Conservation (phyloP, 2,113 vertebrate genomes). For the Galeopterus variegatus region DNA sequence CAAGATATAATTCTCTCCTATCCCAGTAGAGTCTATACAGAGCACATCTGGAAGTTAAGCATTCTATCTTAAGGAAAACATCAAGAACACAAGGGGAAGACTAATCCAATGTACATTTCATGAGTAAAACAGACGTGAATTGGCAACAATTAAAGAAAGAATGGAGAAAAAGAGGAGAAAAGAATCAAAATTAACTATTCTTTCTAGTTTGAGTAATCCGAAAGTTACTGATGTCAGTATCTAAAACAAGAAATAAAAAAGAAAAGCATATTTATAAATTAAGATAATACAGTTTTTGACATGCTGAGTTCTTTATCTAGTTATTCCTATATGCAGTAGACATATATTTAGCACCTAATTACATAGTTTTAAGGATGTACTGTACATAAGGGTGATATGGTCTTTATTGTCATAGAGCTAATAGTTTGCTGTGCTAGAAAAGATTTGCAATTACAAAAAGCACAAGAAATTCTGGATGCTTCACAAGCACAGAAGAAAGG, state of each 20-base stretch:
- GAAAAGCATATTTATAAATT: neutral
- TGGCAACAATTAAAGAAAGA: neutral
- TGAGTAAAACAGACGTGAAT: neutral
- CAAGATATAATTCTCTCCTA: neutral
- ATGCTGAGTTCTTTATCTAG: neutral
- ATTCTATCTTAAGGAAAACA: neutral
- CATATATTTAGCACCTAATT: neutral
- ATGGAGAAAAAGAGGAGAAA: neutral
- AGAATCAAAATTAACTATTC: neutral
- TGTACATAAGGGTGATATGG: neutral
- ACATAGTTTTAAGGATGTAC: neutral
- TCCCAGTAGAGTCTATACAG: neutral
- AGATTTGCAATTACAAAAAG: neutral
- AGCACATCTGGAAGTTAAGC: neutral
- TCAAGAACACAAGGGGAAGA: neutral
- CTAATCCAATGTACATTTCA: neutral
- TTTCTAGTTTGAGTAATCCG: neutral
- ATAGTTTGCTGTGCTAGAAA: neutral
- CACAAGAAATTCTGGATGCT: neutral
- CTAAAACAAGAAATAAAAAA: neutral
- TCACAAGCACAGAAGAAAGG: neutral
- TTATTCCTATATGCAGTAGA: neutral
- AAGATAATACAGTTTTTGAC: neutral
- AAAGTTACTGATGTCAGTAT: constrained; percentile 3
- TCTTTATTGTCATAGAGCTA: neutral